A percentile compares a stretch with the other conserved stretches of the same genome.
phyloP scores from a whole-genome alignment of 2,113 vertebrate species.

The Dasyurus viverrinus region DNA sequence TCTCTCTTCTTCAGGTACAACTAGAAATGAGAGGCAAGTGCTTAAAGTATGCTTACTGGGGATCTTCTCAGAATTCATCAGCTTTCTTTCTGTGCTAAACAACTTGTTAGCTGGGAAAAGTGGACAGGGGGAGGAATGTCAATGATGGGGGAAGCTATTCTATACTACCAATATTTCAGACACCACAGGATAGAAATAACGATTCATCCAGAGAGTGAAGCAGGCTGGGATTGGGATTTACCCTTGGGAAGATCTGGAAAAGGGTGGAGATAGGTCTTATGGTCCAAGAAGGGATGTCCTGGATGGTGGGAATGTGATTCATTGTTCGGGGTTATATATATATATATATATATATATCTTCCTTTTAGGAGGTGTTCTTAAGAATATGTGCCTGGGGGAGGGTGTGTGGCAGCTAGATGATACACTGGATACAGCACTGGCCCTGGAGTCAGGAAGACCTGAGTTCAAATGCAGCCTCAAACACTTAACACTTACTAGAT shows the following conservation, averaged over 20 bases:
- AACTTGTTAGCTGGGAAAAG: not conserved
- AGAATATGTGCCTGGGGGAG: not conserved
- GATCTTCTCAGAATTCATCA: conserved; percentile 41
- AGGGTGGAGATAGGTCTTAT: not conserved
- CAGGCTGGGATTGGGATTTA: not conserved
- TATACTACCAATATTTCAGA: not conserved
- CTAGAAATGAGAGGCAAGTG: not conserved
- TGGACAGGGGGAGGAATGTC: not conserved
- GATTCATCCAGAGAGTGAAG: not conserved
- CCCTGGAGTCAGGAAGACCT: too few species aligned
- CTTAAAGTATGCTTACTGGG: conserved; percentile 35
- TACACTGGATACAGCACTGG: too few species aligned
- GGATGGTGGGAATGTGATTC: not conserved
- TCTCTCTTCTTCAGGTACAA: conserved; percentile 29
- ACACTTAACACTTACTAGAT: too few species aligned
- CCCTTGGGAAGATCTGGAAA: not conserved
- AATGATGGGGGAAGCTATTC: not conserved
- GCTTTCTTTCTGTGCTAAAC: not conserved
- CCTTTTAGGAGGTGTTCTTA: not conserved
- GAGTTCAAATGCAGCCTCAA: too few species aligned
- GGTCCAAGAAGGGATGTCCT: not conserved
- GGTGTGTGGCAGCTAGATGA: too few species aligned
- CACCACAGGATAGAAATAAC: not conserved
- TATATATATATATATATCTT: too few species aligned
- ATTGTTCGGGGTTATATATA: not conserved